phyloP scores from a whole-genome alignment of 2,888 invertebrate species.

The Pollenia angustigena region DNA sequence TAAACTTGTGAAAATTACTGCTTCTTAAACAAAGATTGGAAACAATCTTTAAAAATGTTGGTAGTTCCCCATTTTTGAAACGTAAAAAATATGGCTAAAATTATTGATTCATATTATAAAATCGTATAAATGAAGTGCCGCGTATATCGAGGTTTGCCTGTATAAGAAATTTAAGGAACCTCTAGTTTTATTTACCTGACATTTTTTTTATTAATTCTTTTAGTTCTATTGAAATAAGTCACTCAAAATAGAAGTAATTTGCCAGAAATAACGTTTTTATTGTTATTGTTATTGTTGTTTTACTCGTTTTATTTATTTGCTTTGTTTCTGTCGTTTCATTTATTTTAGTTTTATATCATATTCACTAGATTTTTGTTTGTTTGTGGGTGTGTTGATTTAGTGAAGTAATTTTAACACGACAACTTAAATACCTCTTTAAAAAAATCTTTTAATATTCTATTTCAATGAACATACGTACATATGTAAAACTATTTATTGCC shows the following conservation, averaged over 20 bases:
- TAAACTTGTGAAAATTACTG: no score
- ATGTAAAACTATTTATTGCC: neutral
- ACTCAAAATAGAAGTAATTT: conserved; percentile 56
- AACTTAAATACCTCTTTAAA: conserved; percentile 35
- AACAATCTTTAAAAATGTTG: no score
- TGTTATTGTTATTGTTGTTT: conserved; percentile 27
- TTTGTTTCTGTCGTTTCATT: conserved; percentile 15
- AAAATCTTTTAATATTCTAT: neutral
- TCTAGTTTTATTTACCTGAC: neutral
- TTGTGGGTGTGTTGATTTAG: conserved; percentile 43
- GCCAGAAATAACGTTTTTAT: conserved; percentile 37
- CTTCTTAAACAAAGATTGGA: no score
- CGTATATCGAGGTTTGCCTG: no score
- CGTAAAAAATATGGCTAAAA: no score
- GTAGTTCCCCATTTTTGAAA: no score
- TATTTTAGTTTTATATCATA: conserved; percentile 33
- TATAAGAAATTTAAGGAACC: no score
- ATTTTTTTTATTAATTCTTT: conserved; percentile 7
- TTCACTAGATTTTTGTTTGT: conserved; percentile 38
- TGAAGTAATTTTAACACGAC: conserved; percentile 53
- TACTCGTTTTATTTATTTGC: conserved; percentile 37
- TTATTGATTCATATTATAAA: no score
- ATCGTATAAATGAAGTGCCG: no score
- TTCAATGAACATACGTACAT: no score
- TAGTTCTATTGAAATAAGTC: conserved; percentile 50